A percentile compares a stretch with the other conserved stretches of the same genome.
Conservation (phyloP, 2,888 invertebrate species). For the Melitaea athalia region DNA sequence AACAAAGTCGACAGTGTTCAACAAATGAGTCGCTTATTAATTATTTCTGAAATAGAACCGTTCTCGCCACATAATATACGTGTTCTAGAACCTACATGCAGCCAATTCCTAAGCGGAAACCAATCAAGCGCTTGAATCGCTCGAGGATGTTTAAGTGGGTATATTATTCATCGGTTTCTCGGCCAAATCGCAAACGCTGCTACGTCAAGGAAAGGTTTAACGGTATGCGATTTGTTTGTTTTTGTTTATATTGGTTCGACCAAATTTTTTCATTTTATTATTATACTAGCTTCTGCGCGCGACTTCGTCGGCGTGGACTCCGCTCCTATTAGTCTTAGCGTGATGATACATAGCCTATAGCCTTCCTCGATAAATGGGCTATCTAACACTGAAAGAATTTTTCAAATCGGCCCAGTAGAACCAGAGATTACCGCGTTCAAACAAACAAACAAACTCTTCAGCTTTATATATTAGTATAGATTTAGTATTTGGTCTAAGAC, state of each 20-base stretch:
- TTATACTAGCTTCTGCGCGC: no score
- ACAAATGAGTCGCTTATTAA: slow-evolving; percentile 20
- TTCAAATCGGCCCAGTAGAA: no score
- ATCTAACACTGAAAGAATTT: no score
- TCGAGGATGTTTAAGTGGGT: slow-evolving; percentile 48
- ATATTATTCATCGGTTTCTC: slow-evolving; percentile 62
- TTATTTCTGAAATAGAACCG: slow-evolving; percentile 23
- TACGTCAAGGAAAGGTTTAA: slow-evolving; percentile 28
- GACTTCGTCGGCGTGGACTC: no score
- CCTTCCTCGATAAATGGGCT: no score
- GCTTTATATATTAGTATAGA: no score
- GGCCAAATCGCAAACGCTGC: slow-evolving; percentile 53
- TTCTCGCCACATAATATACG: slow-evolving; percentile 20
- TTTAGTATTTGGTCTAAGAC: neutral
- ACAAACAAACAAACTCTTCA: no score
- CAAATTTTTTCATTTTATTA: slow-evolving; percentile 15
- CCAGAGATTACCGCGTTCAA: no score
- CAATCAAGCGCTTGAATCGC: slow-evolving; percentile 44
- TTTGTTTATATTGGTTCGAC: slow-evolving; percentile 18
- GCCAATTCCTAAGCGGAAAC: slow-evolving; percentile 44
- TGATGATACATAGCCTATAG: no score
- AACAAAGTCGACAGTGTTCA: slow-evolving; percentile 8
- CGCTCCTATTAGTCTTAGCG: no score
- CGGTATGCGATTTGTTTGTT: slow-evolving; percentile 25
- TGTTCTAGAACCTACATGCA: slow-evolving; percentile 32